Conservation (phyloP, 1,140 invertebrate genomes). For the Drosophila watanabei region DNA sequence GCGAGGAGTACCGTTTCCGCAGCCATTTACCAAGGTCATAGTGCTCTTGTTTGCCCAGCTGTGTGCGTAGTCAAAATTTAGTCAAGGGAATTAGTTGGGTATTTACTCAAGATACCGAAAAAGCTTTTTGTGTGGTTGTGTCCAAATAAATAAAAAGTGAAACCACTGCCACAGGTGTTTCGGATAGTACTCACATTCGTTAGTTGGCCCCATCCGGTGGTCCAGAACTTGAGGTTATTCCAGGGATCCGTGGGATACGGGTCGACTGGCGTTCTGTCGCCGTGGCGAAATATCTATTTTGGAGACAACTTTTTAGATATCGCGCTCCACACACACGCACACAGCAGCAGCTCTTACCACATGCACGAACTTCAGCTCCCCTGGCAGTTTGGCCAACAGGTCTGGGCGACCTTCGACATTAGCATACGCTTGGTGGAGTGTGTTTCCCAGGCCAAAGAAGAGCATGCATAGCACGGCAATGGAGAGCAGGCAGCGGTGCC, state of each 20-base stretch:
- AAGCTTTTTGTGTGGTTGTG: neutral
- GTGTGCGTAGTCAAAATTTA: conserved; percentile 82
- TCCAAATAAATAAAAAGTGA: neutral
- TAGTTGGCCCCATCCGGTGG: conserved; percentile 91
- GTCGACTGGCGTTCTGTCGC: conserved; percentile 92
- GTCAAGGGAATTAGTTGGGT: neutral
- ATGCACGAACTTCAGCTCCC: conserved; percentile 80
- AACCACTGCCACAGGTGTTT: neutral
- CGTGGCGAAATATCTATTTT: conserved; percentile 90
- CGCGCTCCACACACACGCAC: conserved; percentile 11
- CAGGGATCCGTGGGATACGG: conserved; percentile 93
- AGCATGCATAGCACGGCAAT: conserved; percentile 45
- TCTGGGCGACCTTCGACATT: conserved; percentile 10
- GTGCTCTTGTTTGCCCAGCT: conserved; percentile 93
- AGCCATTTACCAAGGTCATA: conserved; percentile 92
- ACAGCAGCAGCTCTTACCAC: conserved; percentile 66
- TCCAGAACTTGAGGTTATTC: conserved; percentile 89
- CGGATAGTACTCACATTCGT: conserved; percentile 89
- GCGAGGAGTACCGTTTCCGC: conserved; percentile 89
- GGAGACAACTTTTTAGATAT: conserved; percentile 16
- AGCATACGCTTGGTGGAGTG: conserved; percentile 17
- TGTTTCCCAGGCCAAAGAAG: conserved; percentile 29
- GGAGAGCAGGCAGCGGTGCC: conserved; percentile 23
- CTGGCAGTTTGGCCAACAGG: conserved; percentile 47
- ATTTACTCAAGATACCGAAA: neutral